Conservation (phyloP, 2,113 vertebrate species). For the Neoarius graeffei region DNA sequence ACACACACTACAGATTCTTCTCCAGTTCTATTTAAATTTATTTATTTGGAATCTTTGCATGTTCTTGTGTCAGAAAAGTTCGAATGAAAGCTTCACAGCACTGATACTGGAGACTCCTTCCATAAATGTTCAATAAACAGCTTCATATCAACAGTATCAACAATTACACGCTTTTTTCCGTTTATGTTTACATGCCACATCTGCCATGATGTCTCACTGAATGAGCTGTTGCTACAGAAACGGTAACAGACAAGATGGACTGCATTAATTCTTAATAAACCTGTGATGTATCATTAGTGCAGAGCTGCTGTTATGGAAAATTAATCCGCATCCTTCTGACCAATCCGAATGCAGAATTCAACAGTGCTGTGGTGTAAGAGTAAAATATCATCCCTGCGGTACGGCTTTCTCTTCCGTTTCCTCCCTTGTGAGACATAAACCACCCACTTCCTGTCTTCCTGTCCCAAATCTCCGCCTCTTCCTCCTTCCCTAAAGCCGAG, state of each 20-base stretch:
- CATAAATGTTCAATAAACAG: too few relatives aligned
- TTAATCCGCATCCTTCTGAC: not conserved
- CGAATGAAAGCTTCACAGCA: not conserved
- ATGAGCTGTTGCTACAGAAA: not conserved
- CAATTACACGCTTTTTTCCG: not conserved
- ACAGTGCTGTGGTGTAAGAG: conserved; percentile 50
- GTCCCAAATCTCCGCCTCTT: conserved; percentile 62
- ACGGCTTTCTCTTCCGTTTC: conserved; percentile 45
- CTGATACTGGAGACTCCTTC: too few relatives aligned
- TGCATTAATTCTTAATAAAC: not conserved
- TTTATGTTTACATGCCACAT: not conserved
- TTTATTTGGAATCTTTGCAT: not conserved
- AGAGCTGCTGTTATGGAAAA: not conserved
- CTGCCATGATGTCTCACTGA: not conserved
- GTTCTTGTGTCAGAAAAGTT: not conserved
- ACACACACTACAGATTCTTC: not conserved
- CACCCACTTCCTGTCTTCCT: not conserved
- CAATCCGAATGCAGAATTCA: not conserved
- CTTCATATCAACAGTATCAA: not conserved
- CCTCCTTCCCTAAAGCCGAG: conserved; percentile 49
- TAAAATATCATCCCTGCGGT: not conserved
- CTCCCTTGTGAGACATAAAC: conserved; percentile 56
- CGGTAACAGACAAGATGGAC: not conserved
- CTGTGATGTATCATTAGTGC: not conserved
- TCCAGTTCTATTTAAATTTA: not conserved